phyloP scores from a whole-genome alignment of 2,888 invertebrate genomes.

The Drosophila yooni region DNA sequence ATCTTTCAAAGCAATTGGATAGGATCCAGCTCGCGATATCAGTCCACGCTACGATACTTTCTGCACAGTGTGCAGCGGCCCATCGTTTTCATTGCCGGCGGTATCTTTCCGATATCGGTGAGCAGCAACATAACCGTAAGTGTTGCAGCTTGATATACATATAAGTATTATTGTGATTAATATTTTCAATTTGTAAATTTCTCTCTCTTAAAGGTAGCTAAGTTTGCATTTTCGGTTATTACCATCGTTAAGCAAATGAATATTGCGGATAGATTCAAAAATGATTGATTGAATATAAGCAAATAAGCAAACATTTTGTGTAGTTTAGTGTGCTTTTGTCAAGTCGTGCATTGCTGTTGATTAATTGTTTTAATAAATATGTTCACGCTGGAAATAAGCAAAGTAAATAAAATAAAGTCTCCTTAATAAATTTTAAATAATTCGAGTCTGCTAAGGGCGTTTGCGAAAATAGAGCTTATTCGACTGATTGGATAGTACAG shows the following conservation, averaged over 20 bases:
- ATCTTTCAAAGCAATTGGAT: conserved; percentile 79
- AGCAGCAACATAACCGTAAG: conserved; percentile 71
- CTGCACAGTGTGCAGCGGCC: conserved; percentile 29
- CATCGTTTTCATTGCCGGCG: conserved; percentile 45
- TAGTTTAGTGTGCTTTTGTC: no score
- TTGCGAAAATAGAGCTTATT: no score
- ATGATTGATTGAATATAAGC: conserved; percentile 19
- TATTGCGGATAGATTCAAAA: conserved; percentile 57
- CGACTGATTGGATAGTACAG: no score
- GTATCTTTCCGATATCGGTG: conserved; percentile 66
- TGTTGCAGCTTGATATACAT: not conserved
- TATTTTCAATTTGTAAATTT: conserved; percentile 3
- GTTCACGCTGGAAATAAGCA: no score
- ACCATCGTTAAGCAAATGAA: not conserved
- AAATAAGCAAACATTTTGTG: no score
- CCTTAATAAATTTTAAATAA: no score
- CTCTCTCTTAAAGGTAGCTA: conserved; percentile 56
- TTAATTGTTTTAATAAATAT: no score
- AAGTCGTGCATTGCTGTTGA: no score
- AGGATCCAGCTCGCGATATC: conserved; percentile 54
- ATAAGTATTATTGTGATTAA: not conserved
- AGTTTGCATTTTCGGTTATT: conserved; percentile 70
- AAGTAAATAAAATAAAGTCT: no score
- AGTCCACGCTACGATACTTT: conserved; percentile 63
- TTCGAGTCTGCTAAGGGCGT: no score